phyloP scores from a whole-genome alignment of 2,797 vertebrate species.

The Bryconaethiops microstoma region DNA sequence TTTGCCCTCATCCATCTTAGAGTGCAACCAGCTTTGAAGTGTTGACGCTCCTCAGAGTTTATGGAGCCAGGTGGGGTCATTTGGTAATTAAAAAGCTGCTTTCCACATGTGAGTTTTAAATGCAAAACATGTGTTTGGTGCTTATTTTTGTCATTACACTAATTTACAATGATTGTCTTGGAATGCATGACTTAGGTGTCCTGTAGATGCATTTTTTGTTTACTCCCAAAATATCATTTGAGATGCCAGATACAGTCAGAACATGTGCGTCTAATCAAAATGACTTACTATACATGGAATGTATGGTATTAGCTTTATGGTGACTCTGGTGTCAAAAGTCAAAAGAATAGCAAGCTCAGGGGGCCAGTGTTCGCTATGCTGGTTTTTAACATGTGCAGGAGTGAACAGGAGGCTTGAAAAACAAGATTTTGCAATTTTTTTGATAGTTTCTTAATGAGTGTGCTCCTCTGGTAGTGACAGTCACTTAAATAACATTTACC shows the following conservation, averaged over 20 bases:
- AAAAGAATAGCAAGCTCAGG: slow-evolving; percentile 46
- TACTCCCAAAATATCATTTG: slow-evolving; percentile 52
- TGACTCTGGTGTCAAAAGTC: slow-evolving; percentile 56
- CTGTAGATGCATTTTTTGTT: slow-evolving; percentile 54
- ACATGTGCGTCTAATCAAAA: slow-evolving; percentile 59
- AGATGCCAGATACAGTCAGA: slow-evolving; percentile 51
- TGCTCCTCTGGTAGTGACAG: not conserved
- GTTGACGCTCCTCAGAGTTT: slow-evolving; percentile 40
- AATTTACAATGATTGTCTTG: slow-evolving; percentile 57
- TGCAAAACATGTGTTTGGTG: slow-evolving; percentile 55
- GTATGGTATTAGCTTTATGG: slow-evolving; percentile 55
- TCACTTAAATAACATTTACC: not conserved
- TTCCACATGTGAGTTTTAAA: slow-evolving; percentile 55
- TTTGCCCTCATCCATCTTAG: slow-evolving; percentile 47
- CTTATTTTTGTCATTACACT: slow-evolving; percentile 58
- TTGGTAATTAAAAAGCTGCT: slow-evolving; percentile 57
- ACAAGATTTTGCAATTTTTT: not conserved
- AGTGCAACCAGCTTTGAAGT: slow-evolving; percentile 51
- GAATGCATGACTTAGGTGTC: slow-evolving; percentile 53
- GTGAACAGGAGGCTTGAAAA: not conserved
- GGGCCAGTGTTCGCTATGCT: not conserved
- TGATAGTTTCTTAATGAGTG: not conserved
- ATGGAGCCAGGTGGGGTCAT: slow-evolving; percentile 61
- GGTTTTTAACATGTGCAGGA: slow-evolving; percentile 31
- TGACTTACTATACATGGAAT: slow-evolving; percentile 51